Percentiles rank a stretch among this genome's conserved stretches.
Conservation (phyloP, 53 echinoderm and acorn worm species). For the Glandiceps talaboti region DNA sequence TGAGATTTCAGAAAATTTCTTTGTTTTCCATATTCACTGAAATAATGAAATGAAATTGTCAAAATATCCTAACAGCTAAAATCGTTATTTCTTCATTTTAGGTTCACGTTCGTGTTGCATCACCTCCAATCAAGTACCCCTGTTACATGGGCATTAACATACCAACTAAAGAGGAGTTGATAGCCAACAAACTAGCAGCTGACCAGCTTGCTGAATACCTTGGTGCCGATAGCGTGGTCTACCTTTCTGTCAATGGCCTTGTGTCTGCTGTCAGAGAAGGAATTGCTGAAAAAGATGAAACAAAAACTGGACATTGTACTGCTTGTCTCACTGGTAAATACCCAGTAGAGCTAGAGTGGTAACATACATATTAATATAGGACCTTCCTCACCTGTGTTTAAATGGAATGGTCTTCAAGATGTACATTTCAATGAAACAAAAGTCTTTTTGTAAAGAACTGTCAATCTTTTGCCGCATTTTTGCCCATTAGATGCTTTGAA, state of each 20-base stretch:
- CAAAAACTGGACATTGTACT: slow-evolving; percentile 70
- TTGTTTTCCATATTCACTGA: too few species aligned
- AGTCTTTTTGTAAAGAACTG: too few species aligned
- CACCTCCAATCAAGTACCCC: slow-evolving; percentile 91
- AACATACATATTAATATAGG: not conserved
- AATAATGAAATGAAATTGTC: too few species aligned
- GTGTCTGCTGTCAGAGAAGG: slow-evolving; percentile 66
- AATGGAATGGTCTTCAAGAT: not conserved
- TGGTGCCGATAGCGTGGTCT: slow-evolving; percentile 89
- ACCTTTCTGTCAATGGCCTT: slow-evolving; percentile 79
- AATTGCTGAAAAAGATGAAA: slow-evolving; percentile 34
- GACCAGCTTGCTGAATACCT: slow-evolving; percentile 56
- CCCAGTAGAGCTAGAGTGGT: slow-evolving; percentile 75
- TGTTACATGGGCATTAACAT: slow-evolving; percentile 99
- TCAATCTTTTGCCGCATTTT: too few species aligned
- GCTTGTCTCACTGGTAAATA: slow-evolving; percentile 91
- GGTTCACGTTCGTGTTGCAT: slow-evolving; percentile 99
- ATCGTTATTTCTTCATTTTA: slow-evolving; percentile 3
- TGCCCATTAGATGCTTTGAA: too few species aligned
- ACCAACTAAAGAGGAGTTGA: slow-evolving; percentile 88
- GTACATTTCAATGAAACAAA: not conserved
- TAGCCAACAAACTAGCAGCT: slow-evolving; percentile 65
- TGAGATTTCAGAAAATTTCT: too few species aligned
- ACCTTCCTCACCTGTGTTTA: not conserved
- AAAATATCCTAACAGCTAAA: too few species aligned